Base-by-base conservation (phyloP, 2,888 invertebrate genomes). In the Synanthedon vespiformis region DNA sequence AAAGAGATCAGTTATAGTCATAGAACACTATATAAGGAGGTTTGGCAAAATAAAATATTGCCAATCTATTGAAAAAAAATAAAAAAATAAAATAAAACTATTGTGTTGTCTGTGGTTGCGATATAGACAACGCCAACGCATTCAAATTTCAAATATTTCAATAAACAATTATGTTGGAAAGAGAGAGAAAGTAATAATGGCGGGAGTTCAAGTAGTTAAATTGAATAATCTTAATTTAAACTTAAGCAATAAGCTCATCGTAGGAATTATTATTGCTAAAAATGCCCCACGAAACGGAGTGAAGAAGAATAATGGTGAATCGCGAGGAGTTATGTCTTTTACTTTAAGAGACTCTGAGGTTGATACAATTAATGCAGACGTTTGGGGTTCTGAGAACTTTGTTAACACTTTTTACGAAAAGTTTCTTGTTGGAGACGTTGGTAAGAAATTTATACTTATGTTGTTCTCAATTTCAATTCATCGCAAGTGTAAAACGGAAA, bases 301-400 rank as follows among this genome's bases (percentile, higher is more conserved):
- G 3, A 89, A 85, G 62, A 88, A 86, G 67, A 86, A 88, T 70
- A 86, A 77, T 59, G 82, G 81, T 18, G 88, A 89, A 53, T 77
- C 80, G 40, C 89, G 91, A 59, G 92, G 90, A n/a, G 94, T 95
- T 0, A 92, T 93, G 80, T 92, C 90, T 53, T 93, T 94, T 58
- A 94, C 94, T 0, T 58, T 95, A 27, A 88, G 94, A 57, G 95
- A 95, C 78, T 92, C 94, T 0, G 84, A 89, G 14, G 72, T 89
- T 1, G 92, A 93, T 70, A 91, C 92, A 4, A 92, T 94, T 50
- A 94, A 95, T 70, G 91, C 91, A 13, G 92, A 92, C 56, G 92
- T 90, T 57, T 95, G 95, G 95, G 94, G 94, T 3, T 85, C 89
- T 4, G 88, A 88, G 54, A 89, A 90, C 58, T 90, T 87, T 63